Evolutionary conservation across 92 coral and sea anemone genomes (phyloP).

Genomic region (Siderastrea siderea): DNA sequence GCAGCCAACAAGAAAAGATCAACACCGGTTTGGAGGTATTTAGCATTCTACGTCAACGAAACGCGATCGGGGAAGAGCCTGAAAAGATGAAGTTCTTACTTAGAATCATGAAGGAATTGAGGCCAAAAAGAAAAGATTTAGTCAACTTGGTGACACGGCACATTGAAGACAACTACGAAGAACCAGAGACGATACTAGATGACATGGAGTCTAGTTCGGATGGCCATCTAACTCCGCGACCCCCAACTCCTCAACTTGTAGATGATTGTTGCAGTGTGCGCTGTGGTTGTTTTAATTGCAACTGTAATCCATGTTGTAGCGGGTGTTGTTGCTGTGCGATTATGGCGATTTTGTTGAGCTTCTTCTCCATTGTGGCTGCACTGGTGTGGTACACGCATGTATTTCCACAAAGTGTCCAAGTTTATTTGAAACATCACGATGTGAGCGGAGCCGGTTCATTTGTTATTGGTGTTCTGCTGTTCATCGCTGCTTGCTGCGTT

Average conservation of each 20-base stretch:
- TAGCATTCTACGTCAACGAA: conserved; percentile 66
- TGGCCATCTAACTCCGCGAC: neutral
- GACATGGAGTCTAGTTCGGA: conserved; percentile 28
- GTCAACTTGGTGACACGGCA: conserved; percentile 62
- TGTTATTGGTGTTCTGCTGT: conserved; percentile 8
- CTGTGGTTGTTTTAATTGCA: conserved; percentile 14
- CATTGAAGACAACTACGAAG: conserved; percentile 60
- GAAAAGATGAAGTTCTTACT: conserved; percentile 70
- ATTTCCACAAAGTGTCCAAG: conserved; percentile 4
- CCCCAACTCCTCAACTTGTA: neutral
- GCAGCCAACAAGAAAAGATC: conserved; percentile 61
- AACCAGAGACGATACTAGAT: conserved; percentile 11
- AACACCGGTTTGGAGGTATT: conserved; percentile 77
- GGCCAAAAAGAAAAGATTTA: conserved; percentile 78
- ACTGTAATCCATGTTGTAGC: conserved; percentile 18
- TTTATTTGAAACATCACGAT: conserved; percentile 5
- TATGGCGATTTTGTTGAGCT: neutral
- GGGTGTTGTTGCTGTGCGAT: conserved; percentile 27
- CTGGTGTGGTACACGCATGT: neutral
- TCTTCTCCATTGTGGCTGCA: neutral
- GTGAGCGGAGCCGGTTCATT: conserved; percentile 56
- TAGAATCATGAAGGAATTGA: conserved; percentile 64
- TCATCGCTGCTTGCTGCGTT: conserved; percentile 10
- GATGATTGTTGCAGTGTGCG: conserved; percentile 15
- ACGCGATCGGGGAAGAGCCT: conserved; percentile 73